phyloP scores from a whole-genome alignment of 1,140 invertebrate species.

The Papilio machaon region DNA sequence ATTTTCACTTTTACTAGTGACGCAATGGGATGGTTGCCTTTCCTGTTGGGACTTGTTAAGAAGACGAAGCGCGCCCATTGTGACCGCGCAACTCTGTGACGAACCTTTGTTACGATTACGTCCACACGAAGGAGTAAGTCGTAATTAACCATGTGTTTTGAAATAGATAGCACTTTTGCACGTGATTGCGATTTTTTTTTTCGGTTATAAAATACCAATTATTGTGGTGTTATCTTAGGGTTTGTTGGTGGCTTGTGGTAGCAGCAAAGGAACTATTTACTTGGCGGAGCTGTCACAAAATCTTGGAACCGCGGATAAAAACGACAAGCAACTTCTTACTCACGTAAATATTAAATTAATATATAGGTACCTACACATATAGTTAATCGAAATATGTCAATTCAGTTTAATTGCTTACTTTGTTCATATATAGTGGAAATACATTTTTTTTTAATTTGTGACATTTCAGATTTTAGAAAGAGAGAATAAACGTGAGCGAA shows the following conservation, averaged over 20 bases:
- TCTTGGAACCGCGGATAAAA: constrained; percentile 90
- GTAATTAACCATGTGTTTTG: neutral
- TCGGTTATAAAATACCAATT: no score
- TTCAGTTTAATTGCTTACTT: neutral
- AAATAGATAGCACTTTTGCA: no score
- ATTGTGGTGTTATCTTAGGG: constrained; percentile 78
- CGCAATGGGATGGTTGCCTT: constrained; percentile 92
- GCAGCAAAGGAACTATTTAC: constrained; percentile 91
- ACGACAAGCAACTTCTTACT: constrained; percentile 93
- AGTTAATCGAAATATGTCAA: neutral
- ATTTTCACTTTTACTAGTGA: constrained; percentile 94
- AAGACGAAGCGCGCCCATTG: constrained; percentile 91
- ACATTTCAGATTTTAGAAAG: constrained; percentile 89
- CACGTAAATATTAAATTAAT: constrained; percentile 84
- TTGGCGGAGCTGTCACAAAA: constrained; percentile 93
- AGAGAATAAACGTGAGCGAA: constrained; percentile 95
- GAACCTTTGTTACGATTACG: constrained; percentile 82
- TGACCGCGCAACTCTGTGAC: constrained; percentile 91
- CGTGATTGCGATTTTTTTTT: no score
- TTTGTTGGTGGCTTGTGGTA: constrained; percentile 91
- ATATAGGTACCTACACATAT: neutral
- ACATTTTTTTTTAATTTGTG: neutral
- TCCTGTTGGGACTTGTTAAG: constrained; percentile 96
- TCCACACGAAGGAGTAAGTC: constrained; percentile 74
- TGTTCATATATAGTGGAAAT: neutral